Base-by-base conservation (phyloP, 2,888 invertebrate genomes). In the Leptopilina drosophilae region DNA sequence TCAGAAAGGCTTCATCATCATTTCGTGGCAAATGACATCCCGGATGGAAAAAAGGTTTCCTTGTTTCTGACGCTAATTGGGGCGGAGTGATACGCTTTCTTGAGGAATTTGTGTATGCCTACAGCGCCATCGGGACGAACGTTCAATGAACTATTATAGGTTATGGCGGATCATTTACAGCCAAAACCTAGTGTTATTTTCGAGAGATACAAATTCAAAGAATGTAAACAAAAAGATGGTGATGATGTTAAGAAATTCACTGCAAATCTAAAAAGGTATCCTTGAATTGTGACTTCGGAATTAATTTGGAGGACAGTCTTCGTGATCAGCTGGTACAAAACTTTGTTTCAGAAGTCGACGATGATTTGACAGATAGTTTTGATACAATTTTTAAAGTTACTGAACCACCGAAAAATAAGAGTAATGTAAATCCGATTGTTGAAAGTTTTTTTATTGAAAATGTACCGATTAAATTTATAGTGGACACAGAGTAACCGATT, bases 151-250 rank as follows among this genome's bases (percentile, higher is more conserved):
- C 64, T 82, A 20, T 69, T 42, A n/a, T 40, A 56, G 26, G 14
- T 79, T 26, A 76, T 81, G 33, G 26, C 56, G 11, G 49, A 82
- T 66, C 64, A 80, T 81, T 77, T 81, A 20, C 62, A 81, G 56
- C 81, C 82, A 56, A 62, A 20, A 26, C 81, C 82, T 12, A 79
- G 49, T 33, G 59, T 59, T 12, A 79, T 81, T 69, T 76, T 76
- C n/a, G 80, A 81, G 64, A 46, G 81, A 3, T 77, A 79, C 12
- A 81, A 80, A 77, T 80, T 82, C 64, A 81, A 78, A 26, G 66
- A 76, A 20, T 56, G 76, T 33, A 75, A 64, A 65, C 80, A 81
- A 40, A 59, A 49, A 15, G 75, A 67, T 9, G 77, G 49, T 9
- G 81, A 81, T 26, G 76, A 64, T 64, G 59, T 83, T 8, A 76